Evolutionary conservation across 2,888 invertebrate species (phyloP).

Genomic region (Atethmia centrago): DNA sequence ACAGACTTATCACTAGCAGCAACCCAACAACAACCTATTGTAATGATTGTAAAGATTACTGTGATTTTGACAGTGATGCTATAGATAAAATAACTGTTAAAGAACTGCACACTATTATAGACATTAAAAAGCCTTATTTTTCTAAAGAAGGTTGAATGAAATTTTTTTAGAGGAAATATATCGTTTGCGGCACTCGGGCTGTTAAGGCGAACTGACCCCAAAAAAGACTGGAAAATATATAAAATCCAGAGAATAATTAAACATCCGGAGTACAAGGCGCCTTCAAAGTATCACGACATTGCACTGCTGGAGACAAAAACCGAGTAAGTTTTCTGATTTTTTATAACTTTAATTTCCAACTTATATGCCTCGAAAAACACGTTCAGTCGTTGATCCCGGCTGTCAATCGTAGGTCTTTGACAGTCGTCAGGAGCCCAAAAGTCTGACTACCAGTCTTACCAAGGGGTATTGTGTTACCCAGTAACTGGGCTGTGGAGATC

Average conservation of each 20-base stretch:
- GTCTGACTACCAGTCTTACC: no score
- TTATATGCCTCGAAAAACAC: neutral
- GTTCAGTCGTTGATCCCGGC: no score
- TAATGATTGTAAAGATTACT: neutral
- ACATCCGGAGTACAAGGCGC: constrained; percentile 71
- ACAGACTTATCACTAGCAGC: neutral
- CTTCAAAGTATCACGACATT: constrained; percentile 74
- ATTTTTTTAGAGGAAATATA: constrained; percentile 53
- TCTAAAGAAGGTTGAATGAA: no score
- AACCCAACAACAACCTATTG: neutral
- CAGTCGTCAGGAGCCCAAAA: no score
- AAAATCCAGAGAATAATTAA: constrained; percentile 53
- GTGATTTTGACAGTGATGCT: neutral
- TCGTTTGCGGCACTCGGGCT: constrained; percentile 53
- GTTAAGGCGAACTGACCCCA: constrained; percentile 48
- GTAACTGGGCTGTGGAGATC: no score
- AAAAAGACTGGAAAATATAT: constrained; percentile 48
- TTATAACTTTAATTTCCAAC: neutral
- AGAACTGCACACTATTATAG: neutral
- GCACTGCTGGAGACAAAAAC: constrained; percentile 71
- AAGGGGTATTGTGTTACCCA: no score
- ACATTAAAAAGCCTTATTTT: neutral
- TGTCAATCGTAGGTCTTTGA: no score
- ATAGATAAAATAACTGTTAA: neutral
- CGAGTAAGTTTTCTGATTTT: constrained; percentile 44